A percentile compares a stretch with the other conserved stretches of the same genome.
These are phyloP conservation scores for Cryptosula pallasiana DNA, from an alignment of 2,888 invertebrate genomes.

Conservation along the genomic window DNA sequence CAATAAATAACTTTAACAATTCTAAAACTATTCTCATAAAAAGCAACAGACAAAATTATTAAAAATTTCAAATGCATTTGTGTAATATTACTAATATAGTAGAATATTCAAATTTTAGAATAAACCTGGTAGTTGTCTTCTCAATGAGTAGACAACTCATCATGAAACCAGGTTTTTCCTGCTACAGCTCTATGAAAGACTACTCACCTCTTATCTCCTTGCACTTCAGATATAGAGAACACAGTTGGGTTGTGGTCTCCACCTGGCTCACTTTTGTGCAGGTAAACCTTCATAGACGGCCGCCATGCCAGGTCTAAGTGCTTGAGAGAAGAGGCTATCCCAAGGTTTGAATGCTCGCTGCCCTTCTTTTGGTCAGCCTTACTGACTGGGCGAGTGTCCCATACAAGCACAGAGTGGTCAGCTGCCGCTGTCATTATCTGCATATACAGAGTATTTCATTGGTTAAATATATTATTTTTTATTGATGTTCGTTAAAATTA, in stretches of 20 bases:
- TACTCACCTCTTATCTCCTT: conserved; percentile 37
- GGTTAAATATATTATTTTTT: no score
- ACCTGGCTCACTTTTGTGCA: conserved; percentile 51
- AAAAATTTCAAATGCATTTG: no score
- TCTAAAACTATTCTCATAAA: no score
- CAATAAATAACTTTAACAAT: no score
- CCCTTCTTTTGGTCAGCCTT: conserved; percentile 23
- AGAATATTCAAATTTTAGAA: no score
- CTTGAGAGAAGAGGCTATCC: conserved; percentile 43
- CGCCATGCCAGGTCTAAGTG: conserved; percentile 52
- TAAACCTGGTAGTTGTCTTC: no score
- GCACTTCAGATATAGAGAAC: conserved; percentile 48
- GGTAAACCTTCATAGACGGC: conserved; percentile 46
- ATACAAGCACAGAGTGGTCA: conserved; percentile 48
- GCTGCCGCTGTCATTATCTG: conserved; percentile 52
- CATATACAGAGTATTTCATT: conserved; percentile 23
- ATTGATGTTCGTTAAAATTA: no score
- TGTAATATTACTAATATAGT: no score
- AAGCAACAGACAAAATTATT: no score
- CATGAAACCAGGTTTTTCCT: no score
- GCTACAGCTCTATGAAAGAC: no score
- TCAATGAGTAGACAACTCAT: no score
- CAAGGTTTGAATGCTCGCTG: conserved; percentile 3
- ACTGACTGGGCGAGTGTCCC: conserved; percentile 50
- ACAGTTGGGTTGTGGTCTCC: conserved; percentile 51